Conservation (phyloP, 1,140 invertebrate species). For the Choristoneura fumiferana region DNA sequence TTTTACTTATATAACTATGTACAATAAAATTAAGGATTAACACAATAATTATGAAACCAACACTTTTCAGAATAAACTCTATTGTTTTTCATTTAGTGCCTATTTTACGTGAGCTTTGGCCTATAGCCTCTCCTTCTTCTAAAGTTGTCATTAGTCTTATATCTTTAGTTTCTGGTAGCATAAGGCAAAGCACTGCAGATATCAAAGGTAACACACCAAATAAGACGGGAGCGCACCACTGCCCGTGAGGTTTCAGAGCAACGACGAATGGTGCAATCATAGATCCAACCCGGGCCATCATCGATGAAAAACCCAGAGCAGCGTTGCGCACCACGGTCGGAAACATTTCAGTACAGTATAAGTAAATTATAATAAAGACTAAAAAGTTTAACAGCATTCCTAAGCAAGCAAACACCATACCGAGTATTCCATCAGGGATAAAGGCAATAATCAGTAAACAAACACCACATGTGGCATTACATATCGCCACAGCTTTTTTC, state of each 20-base stretch:
- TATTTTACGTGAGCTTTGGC: too few species aligned
- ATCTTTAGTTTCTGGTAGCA: constrained; percentile 88
- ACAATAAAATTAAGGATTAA: too few species aligned
- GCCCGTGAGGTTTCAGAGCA: constrained; percentile 61
- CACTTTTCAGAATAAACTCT: too few species aligned
- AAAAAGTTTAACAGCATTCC: constrained; percentile 84
- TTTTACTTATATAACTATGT: too few species aligned
- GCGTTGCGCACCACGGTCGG: constrained; percentile 84
- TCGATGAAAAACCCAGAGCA: constrained; percentile 81
- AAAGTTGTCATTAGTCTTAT: constrained; percentile 85
- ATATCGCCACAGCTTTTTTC: constrained; percentile 78
- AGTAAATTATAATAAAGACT: constrained; percentile 82
- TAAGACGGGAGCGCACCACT: constrained; percentile 83
- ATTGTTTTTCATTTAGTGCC: too few species aligned
- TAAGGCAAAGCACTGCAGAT: constrained; percentile 81
- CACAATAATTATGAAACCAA: too few species aligned
- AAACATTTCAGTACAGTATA: constrained; percentile 84
- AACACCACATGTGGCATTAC: constrained; percentile 77
- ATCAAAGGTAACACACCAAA: constrained; percentile 83
- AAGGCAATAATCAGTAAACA: constrained; percentile 79
- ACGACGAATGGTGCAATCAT: constrained; percentile 84
- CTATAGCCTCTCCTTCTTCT: constrained; percentile 86
- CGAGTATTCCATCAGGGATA: constrained; percentile 70
- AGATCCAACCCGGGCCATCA: constrained; percentile 81
- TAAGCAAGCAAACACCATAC: constrained; percentile 79